A percentile compares a stretch with the other conserved stretches of the same genome.
These are phyloP conservation scores for Noctilio leporinus DNA, from an alignment of 2,113 vertebrate genomes.

Conservation along the genomic window DNA sequence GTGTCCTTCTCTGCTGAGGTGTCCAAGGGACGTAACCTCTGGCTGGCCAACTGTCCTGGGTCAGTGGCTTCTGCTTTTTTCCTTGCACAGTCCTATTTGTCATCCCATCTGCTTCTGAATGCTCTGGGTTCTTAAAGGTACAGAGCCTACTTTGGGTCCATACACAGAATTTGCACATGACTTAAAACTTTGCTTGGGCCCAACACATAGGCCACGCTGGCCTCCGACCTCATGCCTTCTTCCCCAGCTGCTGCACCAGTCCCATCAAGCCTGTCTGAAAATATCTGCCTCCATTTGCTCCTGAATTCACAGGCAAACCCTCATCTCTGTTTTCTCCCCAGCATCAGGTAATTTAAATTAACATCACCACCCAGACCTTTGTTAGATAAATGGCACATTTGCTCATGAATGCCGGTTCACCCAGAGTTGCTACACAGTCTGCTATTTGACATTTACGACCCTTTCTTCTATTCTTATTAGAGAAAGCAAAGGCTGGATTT, in stretches of 20 bases:
- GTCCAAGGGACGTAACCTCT: not conserved
- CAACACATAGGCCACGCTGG: accelerated
- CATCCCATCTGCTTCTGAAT: not conserved
- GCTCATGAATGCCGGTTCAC: slow-evolving; percentile 39
- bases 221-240: not conserved
- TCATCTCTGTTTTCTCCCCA: not conserved
- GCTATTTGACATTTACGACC: slow-evolving; percentile 73
- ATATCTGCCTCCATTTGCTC: accelerated
- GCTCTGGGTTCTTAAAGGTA: not conserved
- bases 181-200: not conserved
- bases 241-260: too few relatives aligned
- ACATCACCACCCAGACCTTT: slow-evolving; percentile 52
- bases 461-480: slow-evolving; percentile 69
- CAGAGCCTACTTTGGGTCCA: not conserved
- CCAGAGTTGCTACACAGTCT: slow-evolving; percentile 29
- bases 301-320: not conserved
- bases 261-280: not conserved
- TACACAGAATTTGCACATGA: not conserved
- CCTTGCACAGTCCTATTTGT: not conserved
- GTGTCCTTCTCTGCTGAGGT: not conserved
- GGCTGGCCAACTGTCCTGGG: not conserved
- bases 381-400: slow-evolving; percentile 39
- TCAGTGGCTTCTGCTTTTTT: not conserved
- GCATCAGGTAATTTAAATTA: slow-evolving; percentile 54
- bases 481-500: slow-evolving; percentile 73